These are phyloP conservation scores for Trachymyrmex septentrionalis DNA, from an alignment of 1,140 invertebrate species.

Conservation along the genomic window DNA sequence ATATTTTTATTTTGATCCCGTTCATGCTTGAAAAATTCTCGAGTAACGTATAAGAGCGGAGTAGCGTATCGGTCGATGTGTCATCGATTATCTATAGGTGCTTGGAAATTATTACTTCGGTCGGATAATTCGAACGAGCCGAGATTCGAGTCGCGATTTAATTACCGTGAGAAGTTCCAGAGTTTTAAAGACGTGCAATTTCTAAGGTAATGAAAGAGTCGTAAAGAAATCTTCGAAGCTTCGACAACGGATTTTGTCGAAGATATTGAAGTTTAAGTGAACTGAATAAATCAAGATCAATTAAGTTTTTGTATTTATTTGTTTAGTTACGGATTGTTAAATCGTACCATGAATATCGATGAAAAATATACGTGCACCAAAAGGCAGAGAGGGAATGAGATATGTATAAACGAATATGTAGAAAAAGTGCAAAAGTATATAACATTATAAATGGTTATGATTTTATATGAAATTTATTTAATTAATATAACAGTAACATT, in stretches of 20 bases:
- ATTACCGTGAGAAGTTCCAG: constrained; percentile 69
- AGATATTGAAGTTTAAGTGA: constrained; percentile 55
- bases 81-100: constrained; percentile 61
- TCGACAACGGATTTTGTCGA: constrained; percentile 28
- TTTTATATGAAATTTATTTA: constrained; percentile 1
- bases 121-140: constrained; percentile 61
- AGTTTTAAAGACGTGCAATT: constrained; percentile 68
- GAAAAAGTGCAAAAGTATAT: neutral
- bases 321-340: neutral
- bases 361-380: neutral
- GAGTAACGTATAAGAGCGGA: constrained; percentile 31
- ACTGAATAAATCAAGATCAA: constrained; percentile 38
- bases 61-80: constrained; percentile 10
- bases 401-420: neutral
- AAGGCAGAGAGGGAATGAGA: neutral
- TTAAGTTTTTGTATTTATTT: constrained; percentile 37
- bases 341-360: constrained; percentile 5
- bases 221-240: constrained; percentile 53
- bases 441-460: constrained; percentile 3
- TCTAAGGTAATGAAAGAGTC: constrained; percentile 71
- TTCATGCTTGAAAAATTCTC: constrained; percentile 26
- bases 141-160: constrained; percentile 67
- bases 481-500: constrained; percentile 21
- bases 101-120: constrained; percentile 64
- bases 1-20: constrained; percentile 1